Evolutionary conservation across 2,888 invertebrate genomes (phyloP), one percentile per base, ranked within the genome.

Genomic region (Parnassius smintheus): DNA sequence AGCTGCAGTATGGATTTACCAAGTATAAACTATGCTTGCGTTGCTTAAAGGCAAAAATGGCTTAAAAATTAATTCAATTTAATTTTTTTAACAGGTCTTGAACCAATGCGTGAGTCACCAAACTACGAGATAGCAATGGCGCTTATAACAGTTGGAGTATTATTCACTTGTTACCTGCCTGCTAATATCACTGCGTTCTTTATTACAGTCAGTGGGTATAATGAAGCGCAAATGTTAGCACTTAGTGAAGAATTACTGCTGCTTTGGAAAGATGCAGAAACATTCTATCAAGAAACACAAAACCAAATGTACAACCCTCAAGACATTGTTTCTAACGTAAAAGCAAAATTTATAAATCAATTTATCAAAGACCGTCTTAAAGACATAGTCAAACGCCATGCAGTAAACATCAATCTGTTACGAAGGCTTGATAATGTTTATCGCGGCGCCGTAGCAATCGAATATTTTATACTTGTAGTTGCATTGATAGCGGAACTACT

Each of bases 401-500:
- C 75, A 0, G 65, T 61, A 0, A 81, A 78, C 59, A 68, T 82
- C 9, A 68, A 52, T 41, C 66, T 83, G 25, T 45, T 83, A 1
- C 66, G 65, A 18, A 67, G 74, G 64, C 65, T 82, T 0, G 82
- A 85, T 68, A 62, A 65, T 2, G 66, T 79, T 0, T 82, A 83
- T 56, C 71, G 75, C 52, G 71, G 74, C 2, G 78, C 80, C 0
- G 73, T 83, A n/a, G 82, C 78, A 4, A 64, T 79, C 2, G 85
- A 83, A 65, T 83, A 84, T 51, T 9, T 73, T 0, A 66, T 81
- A 4, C 70, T 85, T 1, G 72, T 78, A 0, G 60, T 77, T 2
- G 80, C 77, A 2, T 65, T 86, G 1, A 80, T 82, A 53, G 75
- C 81, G 1, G 83, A 81, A 67, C 59, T 86, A n/a, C 74, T 86